Conservation (phyloP, 2,888 invertebrate species). For the Eurois occulta region DNA sequence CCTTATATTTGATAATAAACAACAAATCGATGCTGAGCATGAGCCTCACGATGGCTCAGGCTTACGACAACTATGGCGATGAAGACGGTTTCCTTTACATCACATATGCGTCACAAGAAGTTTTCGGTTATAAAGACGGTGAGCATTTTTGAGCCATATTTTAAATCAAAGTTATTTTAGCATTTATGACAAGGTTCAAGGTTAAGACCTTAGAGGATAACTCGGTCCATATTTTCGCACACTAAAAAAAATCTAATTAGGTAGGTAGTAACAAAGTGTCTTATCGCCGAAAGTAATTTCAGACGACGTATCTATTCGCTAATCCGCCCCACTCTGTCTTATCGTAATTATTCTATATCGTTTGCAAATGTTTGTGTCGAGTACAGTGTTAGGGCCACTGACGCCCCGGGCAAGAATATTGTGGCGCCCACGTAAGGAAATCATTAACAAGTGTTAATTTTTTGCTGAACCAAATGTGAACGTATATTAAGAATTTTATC, state of each 20-base stretch:
- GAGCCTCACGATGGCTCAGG: conserved; percentile 95
- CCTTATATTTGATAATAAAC: conserved; percentile 95
- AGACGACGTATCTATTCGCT: neutral
- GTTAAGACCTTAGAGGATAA: neutral
- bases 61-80: conserved; percentile 94
- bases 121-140: conserved; percentile 93
- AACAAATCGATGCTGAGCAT: conserved; percentile 95
- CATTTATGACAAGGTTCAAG: neutral
- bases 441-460: too few relatives aligned
- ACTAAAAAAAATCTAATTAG: too few relatives aligned
- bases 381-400: too few relatives aligned
- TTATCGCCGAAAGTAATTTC: conserved; percentile 12
- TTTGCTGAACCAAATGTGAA: too few relatives aligned
- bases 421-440: too few relatives aligned
- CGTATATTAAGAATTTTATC: too few relatives aligned
- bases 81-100: conserved; percentile 97
- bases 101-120: conserved; percentile 97
- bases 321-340: conserved; percentile 5
- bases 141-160: conserved; percentile 58
- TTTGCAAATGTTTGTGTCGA: neutral
- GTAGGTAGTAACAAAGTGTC: neutral
- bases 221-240: neutral
- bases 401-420: too few relatives aligned
- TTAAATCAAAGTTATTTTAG: neutral
- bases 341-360: conserved; percentile 9